phyloP scores from a whole-genome alignment of 2,113 vertebrate species.

The Elgaria multicarinata region DNA sequence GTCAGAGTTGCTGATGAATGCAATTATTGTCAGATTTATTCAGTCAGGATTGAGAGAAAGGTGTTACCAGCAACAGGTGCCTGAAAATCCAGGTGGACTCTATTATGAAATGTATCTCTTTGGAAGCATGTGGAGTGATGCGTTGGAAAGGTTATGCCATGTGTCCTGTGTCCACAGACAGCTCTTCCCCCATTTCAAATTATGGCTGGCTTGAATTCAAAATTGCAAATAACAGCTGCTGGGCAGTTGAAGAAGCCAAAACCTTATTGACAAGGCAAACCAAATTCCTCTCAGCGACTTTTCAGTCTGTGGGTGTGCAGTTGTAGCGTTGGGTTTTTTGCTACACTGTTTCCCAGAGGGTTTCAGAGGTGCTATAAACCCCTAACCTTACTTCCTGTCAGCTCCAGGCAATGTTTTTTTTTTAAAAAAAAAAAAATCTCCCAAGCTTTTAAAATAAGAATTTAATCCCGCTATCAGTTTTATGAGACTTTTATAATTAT shows the following conservation, averaged over 20 bases:
- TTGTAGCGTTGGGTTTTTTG: background rate
- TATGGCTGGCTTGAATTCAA: conserved; percentile 16
- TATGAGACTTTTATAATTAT: background rate
- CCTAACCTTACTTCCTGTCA: background rate
- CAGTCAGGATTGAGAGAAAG: conserved; percentile 65
- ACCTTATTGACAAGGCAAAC: too few species aligned
- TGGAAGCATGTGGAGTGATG: background rate
- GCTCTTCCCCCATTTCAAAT: background rate
- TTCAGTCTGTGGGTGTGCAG: background rate
- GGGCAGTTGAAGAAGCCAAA: background rate
- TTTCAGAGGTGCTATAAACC: background rate
- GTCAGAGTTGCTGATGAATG: conserved; percentile 69
- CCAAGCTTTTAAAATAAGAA: background rate
- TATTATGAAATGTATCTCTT: conserved; percentile 31
- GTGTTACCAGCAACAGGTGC: conserved; percentile 51
- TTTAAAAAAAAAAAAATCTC: too few species aligned
- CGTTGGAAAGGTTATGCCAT: conserved; percentile 24
- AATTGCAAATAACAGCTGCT: conserved; percentile 45
- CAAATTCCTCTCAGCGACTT: background rate
- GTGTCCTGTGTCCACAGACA: conserved; percentile 33
- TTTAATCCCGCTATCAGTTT: background rate
- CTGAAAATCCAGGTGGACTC: conserved; percentile 54
- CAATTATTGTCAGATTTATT: conserved; percentile 79
- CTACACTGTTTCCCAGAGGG: background rate
- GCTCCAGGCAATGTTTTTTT: background rate